phyloP scores from a whole-genome alignment of 2,888 invertebrate species.

The Macrosiphum euphorbiae region DNA sequence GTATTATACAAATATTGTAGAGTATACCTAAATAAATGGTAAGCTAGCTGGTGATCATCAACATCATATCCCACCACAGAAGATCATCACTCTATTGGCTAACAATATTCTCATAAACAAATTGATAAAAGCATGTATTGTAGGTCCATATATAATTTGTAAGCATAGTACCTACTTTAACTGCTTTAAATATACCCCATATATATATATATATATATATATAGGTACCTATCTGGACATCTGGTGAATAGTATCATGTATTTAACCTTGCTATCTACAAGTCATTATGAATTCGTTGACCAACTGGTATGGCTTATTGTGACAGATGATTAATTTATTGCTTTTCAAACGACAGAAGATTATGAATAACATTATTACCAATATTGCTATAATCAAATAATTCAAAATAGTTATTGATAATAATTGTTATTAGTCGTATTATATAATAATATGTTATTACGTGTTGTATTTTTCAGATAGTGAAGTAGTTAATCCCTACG shows the following conservation, averaged over 20 bases:
- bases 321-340: neutral
- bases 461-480: constrained; percentile 26
- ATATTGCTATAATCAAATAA: neutral
- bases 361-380: neutral
- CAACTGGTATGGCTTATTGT: neutral
- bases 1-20: neutral
- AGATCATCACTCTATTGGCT: neutral
- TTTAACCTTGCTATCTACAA: neutral
- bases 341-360: neutral
- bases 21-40: neutral
- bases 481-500: neutral
- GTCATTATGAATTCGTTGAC: neutral
- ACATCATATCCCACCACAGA: neutral
- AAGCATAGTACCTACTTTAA: neutral
- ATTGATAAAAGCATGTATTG: neutral
- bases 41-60: neutral
- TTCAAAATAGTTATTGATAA: too few relatives aligned
- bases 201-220: neutral
- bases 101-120: neutral
- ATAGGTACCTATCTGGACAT: too few relatives aligned
- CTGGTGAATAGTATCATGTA: neutral
- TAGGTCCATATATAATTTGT: neutral
- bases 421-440: neutral
- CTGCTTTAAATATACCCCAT: neutral
- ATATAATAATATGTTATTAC: neutral